Percentiles rank a stretch among this genome's conserved stretches.
Evolutionary conservation across 2,113 vertebrate species (phyloP).

Genomic region (Aythya baeri): DNA sequence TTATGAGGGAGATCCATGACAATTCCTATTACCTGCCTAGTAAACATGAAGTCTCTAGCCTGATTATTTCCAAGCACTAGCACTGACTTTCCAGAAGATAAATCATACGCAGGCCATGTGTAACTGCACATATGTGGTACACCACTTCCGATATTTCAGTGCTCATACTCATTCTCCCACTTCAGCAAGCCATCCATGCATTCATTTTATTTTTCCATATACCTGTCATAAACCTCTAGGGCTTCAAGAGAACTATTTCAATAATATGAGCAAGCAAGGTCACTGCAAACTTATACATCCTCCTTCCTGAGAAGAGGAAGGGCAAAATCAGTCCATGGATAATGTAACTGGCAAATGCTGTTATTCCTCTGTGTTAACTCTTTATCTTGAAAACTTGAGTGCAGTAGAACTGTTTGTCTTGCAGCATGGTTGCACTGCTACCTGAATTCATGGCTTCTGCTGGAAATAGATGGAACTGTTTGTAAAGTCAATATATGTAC

Average conservation of each 20-base stretch:
- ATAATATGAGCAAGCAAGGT: background rate
- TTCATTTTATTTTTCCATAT: background rate
- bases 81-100: background rate
- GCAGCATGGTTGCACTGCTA: background rate
- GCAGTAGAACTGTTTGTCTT: background rate
- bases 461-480: background rate
- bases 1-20: background rate
- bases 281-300: background rate
- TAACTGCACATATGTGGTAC: rapidly evolving
- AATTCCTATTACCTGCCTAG: background rate
- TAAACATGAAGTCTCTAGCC: background rate
- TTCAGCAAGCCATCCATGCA: background rate
- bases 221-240: background rate
- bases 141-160: background rate
- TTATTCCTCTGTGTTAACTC: background rate
- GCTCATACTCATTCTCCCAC: background rate
- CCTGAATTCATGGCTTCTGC: background rate
- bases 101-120: background rate
- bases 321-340: background rate
- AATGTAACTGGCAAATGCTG: background rate
- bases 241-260: background rate
- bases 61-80: background rate
- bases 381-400: background rate
- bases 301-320: background rate
- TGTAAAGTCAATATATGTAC: background rate